Base-by-base conservation (phyloP, 2,797 vertebrate genomes). In the Decapterus maruadsi region DNA sequence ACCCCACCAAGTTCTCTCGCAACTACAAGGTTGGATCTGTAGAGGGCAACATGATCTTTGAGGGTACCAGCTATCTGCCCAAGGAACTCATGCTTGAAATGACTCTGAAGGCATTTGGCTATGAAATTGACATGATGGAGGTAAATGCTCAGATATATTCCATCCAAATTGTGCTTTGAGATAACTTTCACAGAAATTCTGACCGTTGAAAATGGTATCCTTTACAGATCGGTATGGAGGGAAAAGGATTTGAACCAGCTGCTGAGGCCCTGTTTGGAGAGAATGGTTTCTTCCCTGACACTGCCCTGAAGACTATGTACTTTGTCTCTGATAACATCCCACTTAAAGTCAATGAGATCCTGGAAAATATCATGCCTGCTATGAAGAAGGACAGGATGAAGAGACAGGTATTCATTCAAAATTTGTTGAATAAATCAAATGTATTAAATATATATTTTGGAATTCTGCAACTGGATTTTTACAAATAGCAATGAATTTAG, bases 81-180 rank as follows among this genome's bases (percentile, higher is more conserved):
- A 98, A 91, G 81, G 97, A 99, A 83, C 94, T 93, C 68, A 96
- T 99, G 96, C 93, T 99, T 81, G 98, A 98, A 89, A 96, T 96
- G 70, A 98, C 97, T 19, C 93, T 99, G 48, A 88, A 93, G n/a
- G 85, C 94, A 20, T 97, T 97, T 58, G 98, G 97, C 84, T 79
- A 75, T 76, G 88, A 97, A 55, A 45, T 93, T 0, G 97, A 99
- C 78, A 92, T 99, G 92, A 95, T 99, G 85, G 98, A 99, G 98
- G 98, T 99, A 95, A 64, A 72, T 0, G 67, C 43, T 54, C 57
- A 58, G 4, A 51, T 1, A n/a, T n/a, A 4, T 58, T 62, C 29
- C n/a, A 45, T 48, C 0, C 0, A 66, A 70, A 38, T 12, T 40
- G 12, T 36, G 7, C n/a, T 3, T 29, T 38, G 8, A 64, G 6